Conservation (phyloP, 35 echinoderm and acorn worm species). For the Heliocidaris erythrogramma region DNA sequence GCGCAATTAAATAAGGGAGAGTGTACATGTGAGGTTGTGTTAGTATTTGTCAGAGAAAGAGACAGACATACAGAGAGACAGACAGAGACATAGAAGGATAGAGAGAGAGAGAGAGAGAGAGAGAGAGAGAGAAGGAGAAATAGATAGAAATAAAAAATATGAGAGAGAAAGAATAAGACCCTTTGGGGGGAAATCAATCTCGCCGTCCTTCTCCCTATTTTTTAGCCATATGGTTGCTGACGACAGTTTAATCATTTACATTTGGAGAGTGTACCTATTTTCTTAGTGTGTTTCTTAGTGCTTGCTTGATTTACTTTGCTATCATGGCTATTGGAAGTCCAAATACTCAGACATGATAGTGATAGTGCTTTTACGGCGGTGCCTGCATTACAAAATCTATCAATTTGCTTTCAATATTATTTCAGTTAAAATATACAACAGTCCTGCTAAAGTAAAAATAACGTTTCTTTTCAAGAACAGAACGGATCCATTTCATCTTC, state of each 20-base stretch:
- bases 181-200: neutral
- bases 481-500: no score
- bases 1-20: neutral
- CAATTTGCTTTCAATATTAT: no score
- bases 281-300: neutral
- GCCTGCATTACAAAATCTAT: no score
- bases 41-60: neutral
- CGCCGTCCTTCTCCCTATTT: neutral
- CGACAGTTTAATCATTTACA: neutral
- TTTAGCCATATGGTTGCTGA: neutral
- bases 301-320: neutral
- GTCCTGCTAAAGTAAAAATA: no score
- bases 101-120: neutral
- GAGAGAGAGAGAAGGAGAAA: neutral
- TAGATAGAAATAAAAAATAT: neutral
- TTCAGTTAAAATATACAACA: no score
- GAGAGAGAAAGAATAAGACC: neutral
- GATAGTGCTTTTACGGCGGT: no score
- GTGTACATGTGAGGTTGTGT: neutral
- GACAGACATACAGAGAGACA: neutral
- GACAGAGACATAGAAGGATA: neutral
- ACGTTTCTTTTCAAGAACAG: no score
- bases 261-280: neutral
- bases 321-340: neutral
- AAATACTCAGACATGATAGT: neutral